Percentiles rank a stretch among this genome's conserved stretches.
phyloP scores from a whole-genome alignment of 2,888 invertebrate species.

The Pseudanteris insignis region DNA sequence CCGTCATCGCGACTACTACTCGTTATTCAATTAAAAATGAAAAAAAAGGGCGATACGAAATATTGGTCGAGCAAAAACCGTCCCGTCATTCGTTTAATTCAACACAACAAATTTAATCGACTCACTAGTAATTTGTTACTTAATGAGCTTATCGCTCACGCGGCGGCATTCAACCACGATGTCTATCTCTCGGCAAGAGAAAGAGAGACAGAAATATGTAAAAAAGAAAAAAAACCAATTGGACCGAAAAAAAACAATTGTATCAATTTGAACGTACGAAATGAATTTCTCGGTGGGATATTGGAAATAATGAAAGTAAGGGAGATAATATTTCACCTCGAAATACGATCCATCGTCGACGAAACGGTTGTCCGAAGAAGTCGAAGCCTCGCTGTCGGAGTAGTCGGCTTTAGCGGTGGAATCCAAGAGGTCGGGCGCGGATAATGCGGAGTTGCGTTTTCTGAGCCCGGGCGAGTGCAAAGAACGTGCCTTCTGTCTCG shows the following conservation, averaged over 20 bases:
- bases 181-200: too few species aligned
- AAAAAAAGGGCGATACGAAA: too few species aligned
- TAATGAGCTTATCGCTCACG: constrained; percentile 7
- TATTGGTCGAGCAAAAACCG: not conserved
- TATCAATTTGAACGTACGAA: too few species aligned
- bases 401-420: constrained; percentile 46
- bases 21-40: too few species aligned
- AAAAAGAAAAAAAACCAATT: not conserved
- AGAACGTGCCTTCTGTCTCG: constrained; percentile 47
- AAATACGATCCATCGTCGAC: constrained; percentile 65
- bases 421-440: constrained; percentile 30
- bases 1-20: too few species aligned
- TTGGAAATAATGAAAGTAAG: not conserved
- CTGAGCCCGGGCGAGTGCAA: constrained; percentile 34
- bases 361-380: constrained; percentile 58
- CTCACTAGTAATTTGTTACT: constrained; percentile 9
- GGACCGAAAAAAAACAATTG: too few species aligned
- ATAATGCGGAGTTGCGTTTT: constrained; percentile 34
- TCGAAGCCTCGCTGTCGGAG: constrained; percentile 62
- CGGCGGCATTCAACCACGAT: too few species aligned
- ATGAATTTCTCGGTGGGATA: constrained; percentile 12
- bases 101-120: not conserved
- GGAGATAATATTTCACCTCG: constrained; percentile 55
- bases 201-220: too few species aligned
- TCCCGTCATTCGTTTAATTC: constrained; percentile 18